Conservation (phyloP, 2,113 vertebrate species). For the Cyprinodon brontotheroides region DNA sequence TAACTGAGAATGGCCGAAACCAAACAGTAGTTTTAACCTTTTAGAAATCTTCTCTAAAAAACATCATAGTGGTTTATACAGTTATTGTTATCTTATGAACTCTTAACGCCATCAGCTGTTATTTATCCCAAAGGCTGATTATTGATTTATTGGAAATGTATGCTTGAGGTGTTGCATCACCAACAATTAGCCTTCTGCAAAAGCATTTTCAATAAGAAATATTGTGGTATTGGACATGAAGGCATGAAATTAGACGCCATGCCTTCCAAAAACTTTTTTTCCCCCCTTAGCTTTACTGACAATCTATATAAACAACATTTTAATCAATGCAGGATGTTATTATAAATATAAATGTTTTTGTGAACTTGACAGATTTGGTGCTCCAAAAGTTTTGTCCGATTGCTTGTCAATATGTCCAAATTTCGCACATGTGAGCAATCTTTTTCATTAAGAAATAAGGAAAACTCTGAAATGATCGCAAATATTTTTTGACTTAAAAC, state of each 20-base stretch:
- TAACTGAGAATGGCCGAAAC: too few relatives aligned
- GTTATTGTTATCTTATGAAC: neutral
- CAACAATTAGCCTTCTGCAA: neutral
- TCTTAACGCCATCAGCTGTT: neutral
- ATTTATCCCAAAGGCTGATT: neutral
- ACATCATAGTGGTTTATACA: too few relatives aligned
- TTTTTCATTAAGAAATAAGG: too few relatives aligned
- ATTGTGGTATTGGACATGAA: neutral
- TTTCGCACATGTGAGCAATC: too few relatives aligned
- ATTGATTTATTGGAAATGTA: neutral
- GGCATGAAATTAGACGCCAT: neutral
- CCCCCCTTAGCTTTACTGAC: neutral
- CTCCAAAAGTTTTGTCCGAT: too few relatives aligned
- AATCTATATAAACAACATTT: neutral
- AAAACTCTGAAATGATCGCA: too few relatives aligned
- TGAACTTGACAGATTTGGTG: too few relatives aligned
- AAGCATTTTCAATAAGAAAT: neutral
- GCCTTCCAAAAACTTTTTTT: neutral
- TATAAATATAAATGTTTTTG: too few relatives aligned
- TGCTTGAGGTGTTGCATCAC: neutral
- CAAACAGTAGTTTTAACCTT: neutral
- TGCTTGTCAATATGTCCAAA: too few relatives aligned
- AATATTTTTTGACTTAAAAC: too few relatives aligned
- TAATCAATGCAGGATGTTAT: neutral
- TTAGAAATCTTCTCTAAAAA: neutral